Evolutionary conservation across 2,888 invertebrate genomes (phyloP), one percentile per base, ranked within the genome.

Genomic region (Meiosimyza platycephala): DNA sequence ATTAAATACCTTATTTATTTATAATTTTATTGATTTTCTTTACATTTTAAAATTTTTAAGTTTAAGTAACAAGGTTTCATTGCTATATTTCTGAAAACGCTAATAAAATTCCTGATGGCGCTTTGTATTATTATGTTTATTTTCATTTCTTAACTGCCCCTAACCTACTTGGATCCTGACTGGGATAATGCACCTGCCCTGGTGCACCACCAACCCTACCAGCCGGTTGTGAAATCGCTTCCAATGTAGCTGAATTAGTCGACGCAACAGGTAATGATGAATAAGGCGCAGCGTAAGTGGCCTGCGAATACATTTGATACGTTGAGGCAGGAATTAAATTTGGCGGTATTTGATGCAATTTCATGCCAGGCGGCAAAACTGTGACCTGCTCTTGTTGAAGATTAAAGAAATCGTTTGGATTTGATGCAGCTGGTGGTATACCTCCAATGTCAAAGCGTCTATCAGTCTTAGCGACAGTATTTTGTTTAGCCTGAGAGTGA

Each of bases 81-180:
- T 28, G 28, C 28, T 3, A 28, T 28, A 28, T 28, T 28, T 40
- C 9, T 40, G 40, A 40, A 6, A 40, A 9, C 40, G 40, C 40
- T 40, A 7, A 40, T 40, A 9, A 40, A 28, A 12, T 64, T 18
- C 51, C 64, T 64, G 50, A 64, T 50, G 18, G 16, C 47, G 16
- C 48, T 22, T 6, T 5, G 12, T 50, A 13, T 22, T 15, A 22
- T 12, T 7, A 5, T 22, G 12, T 3, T 22, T n/a, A 22, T 50
- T 1, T 28, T 72, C 76, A 87, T 76, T 87, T 87, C 70, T 87
- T 86, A 0, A 85, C 75, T 0, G 95, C 92, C 0, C 98, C 98
- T 88, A 98, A 91, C 47, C 97, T 90, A 54, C 94, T 93, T 0
- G 99, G 99, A 90, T 99, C 99, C 87, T 99, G 99, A 84, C 97